Evolutionary conservation across 1,140 invertebrate genomes (phyloP).

Genomic region (Odontomachus brunneus): DNA sequence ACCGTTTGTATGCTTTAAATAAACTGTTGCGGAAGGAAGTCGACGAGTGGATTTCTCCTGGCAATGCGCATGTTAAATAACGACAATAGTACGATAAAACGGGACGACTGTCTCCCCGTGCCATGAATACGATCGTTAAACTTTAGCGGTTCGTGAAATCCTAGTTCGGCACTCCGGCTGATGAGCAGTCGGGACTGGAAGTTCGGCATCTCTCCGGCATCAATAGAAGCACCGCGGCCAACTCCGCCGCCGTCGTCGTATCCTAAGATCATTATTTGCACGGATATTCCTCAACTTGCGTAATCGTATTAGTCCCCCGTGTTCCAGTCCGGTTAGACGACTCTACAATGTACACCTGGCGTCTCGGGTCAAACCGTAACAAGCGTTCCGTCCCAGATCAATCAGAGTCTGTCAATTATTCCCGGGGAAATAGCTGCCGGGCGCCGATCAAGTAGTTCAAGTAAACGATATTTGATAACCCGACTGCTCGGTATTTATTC

Average conservation of each 20-base stretch:
- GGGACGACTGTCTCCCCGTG: constrained; percentile 17
- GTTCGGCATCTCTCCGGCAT: constrained; percentile 12
- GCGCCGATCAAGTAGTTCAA: neutral
- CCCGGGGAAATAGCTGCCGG: too few species aligned
- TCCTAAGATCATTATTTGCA: constrained; percentile 46
- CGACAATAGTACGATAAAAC: neutral
- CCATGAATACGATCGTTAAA: constrained; percentile 44
- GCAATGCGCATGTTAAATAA: too few species aligned
- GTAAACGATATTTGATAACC: neutral
- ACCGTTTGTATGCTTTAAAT: constrained; percentile 86
- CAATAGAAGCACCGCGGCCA: constrained; percentile 38
- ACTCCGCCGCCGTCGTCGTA: constrained; percentile 22
- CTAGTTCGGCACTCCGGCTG: constrained; percentile 7
- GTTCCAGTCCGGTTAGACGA: neutral
- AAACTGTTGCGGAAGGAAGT: constrained; percentile 83
- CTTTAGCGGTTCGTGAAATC: constrained; percentile 25
- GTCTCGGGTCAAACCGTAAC: neutral
- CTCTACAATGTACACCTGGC: constrained; percentile 19
- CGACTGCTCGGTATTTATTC: neutral
- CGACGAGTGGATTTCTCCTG: constrained; percentile 6
- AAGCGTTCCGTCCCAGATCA: neutral
- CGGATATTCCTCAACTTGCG: constrained; percentile 44
- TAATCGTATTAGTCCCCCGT: constrained; percentile 37
- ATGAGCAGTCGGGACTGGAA: constrained; percentile 35
- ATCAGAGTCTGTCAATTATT: too few species aligned